These are phyloP conservation scores for Acanthochromis polyacanthus DNA, from an alignment of 2,113 vertebrate species.

Conservation along the genomic window DNA sequence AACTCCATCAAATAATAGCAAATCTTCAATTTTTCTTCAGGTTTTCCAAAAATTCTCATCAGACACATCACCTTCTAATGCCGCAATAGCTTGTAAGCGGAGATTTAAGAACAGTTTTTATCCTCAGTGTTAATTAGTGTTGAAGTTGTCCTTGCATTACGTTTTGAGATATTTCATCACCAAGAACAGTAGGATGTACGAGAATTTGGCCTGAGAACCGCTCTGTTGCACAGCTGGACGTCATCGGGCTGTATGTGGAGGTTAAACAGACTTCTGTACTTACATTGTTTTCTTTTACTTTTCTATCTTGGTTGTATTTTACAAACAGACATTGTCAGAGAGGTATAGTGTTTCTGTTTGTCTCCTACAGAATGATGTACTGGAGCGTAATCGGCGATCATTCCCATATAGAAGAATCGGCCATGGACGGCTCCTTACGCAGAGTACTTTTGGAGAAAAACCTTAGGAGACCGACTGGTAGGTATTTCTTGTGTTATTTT, in stretches of 20 bases:
- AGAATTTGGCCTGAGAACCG: background rate
- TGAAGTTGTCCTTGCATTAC: background rate
- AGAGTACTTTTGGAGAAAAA: conserved; percentile 95
- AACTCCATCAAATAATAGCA: background rate
- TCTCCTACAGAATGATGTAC: conserved; percentile 94
- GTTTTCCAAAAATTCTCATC: conserved; percentile 10
- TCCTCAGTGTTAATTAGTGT: background rate
- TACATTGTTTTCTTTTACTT: background rate
- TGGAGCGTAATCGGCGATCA: conserved; percentile 97
- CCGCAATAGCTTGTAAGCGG: background rate
- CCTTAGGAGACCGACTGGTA: conserved; percentile 95
- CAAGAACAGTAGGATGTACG: background rate
- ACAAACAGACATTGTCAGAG: no score
- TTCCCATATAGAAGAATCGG: conserved; percentile 96
- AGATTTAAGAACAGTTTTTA: background rate
- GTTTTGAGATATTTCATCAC: background rate
- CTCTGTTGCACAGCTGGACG: background rate
- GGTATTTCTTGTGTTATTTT: conserved; percentile 16
- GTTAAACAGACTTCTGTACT: no score
- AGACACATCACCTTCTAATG: background rate
- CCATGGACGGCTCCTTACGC: conserved; percentile 96
- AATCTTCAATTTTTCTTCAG: background rate
- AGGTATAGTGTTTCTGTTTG: background rate
- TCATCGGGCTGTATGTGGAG: background rate
- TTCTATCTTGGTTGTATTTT: conserved; percentile 1